These are phyloP conservation scores for Notamacropus eugenii DNA, from an alignment of 2,797 vertebrate species.

Conservation along the genomic window DNA sequence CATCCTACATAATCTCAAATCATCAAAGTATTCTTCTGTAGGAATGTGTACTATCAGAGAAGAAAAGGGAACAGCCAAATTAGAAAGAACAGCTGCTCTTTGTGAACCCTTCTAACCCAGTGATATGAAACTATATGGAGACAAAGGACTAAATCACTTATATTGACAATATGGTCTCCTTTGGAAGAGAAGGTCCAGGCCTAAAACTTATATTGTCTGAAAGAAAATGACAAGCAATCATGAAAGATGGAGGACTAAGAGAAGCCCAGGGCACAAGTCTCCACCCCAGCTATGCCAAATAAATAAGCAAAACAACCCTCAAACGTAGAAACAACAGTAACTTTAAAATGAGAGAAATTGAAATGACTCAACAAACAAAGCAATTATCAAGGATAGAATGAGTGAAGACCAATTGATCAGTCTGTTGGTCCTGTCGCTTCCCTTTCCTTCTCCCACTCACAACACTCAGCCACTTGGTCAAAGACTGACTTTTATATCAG, in stretches of 20 bases:
- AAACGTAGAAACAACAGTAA: neutral
- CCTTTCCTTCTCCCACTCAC: neutral
- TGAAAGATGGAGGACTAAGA: neutral
- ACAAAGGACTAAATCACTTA: constrained; percentile 49
- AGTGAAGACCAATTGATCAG: neutral
- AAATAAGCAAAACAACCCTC: neutral
- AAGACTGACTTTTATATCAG: neutral
- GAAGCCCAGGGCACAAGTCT: neutral
- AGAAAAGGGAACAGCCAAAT: constrained; percentile 23
- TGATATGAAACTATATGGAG: constrained; percentile 53
- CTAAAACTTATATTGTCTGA: constrained; percentile 38
- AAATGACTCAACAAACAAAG: neutral
- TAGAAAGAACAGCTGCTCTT: constrained; percentile 66
- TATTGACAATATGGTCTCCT: constrained; percentile 46
- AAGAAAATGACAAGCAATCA: neutral
- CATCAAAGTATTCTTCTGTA: neutral
- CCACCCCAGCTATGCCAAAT: neutral
- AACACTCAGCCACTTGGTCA: neutral
- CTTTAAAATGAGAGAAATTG: neutral
- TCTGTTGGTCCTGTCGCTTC: neutral
- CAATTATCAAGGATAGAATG: neutral
- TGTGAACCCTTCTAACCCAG: constrained; percentile 55
- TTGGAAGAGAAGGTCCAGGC: constrained; percentile 30
- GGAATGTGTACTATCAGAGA: constrained; percentile 20
- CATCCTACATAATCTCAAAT: constrained; percentile 49